Evolutionary conservation across 2,797 vertebrate species (phyloP).

Genomic region (Falco peregrinus): DNA sequence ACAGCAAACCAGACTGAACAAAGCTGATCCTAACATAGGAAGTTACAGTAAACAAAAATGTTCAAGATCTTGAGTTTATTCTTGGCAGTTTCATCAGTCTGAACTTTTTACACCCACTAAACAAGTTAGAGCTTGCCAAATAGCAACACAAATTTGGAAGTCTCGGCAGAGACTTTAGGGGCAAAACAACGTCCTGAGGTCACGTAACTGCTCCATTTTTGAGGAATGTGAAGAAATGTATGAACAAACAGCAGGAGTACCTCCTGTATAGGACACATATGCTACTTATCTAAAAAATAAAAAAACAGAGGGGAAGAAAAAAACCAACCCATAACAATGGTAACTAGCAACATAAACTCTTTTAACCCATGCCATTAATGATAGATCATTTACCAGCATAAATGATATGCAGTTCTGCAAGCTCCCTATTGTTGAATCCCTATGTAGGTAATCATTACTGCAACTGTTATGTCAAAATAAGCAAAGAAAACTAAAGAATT

Average conservation of each 20-base stretch:
- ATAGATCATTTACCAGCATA: neutral
- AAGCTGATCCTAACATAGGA: neutral
- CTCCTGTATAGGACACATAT: neutral
- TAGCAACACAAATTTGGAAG: neutral
- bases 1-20: neutral
- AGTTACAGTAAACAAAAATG: neutral
- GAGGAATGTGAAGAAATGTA: neutral
- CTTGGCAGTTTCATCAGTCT: neutral
- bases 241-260: neutral
- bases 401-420: neutral
- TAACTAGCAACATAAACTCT: neutral
- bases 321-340: neutral
- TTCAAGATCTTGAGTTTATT: neutral
- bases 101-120: slow-evolving; percentile 58
- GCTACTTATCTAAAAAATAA: neutral
- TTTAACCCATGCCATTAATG: neutral
- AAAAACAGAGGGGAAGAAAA: neutral
- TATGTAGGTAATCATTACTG: neutral
- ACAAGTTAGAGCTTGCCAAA: slow-evolving; percentile 32
- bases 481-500: neutral
- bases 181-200: slow-evolving; percentile 9
- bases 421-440: neutral
- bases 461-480: neutral
- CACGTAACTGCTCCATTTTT: slow-evolving; percentile 28
- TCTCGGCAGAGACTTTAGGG: neutral